These are phyloP conservation scores for Brotula barbata DNA, from an alignment of 2,797 vertebrate species.

Conservation along the genomic window DNA sequence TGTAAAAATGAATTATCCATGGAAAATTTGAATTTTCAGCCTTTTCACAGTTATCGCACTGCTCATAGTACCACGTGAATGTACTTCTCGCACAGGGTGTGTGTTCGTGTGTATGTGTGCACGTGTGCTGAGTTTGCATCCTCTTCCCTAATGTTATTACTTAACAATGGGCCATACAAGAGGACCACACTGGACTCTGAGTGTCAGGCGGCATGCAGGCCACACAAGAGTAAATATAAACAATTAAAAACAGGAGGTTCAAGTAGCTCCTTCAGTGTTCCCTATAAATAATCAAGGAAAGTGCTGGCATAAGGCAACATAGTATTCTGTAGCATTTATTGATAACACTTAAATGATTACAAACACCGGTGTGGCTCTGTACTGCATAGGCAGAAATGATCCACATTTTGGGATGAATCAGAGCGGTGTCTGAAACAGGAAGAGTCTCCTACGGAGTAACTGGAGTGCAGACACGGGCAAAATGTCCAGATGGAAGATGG, in stretches of 20 bases:
- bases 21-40: too few relatives aligned
- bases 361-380: not conserved
- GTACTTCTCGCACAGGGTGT: constrained; percentile 12
- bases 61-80: not conserved
- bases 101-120: constrained; percentile 3
- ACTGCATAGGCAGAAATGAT: constrained; percentile 7
- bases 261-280: too few relatives aligned
- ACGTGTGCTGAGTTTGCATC: constrained; percentile 41
- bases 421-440: constrained; percentile 7
- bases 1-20: too few relatives aligned
- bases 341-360: not conserved
- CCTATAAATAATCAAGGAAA: not conserved
- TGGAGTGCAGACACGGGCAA: constrained; percentile 60
- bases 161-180: constrained; percentile 34
- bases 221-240: too few relatives aligned
- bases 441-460: constrained; percentile 54
- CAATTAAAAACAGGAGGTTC: too few relatives aligned
- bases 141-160: constrained; percentile 40
- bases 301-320: not conserved
- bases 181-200: constrained; percentile 42
- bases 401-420: constrained; percentile 36
- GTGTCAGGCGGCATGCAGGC: too few relatives aligned
- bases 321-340: not conserved
- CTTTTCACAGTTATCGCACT: not conserved
- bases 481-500: constrained; percentile 79